Base-by-base conservation (phyloP, 2,797 vertebrate genomes). In the Enteromius unitaeniatus region DNA sequence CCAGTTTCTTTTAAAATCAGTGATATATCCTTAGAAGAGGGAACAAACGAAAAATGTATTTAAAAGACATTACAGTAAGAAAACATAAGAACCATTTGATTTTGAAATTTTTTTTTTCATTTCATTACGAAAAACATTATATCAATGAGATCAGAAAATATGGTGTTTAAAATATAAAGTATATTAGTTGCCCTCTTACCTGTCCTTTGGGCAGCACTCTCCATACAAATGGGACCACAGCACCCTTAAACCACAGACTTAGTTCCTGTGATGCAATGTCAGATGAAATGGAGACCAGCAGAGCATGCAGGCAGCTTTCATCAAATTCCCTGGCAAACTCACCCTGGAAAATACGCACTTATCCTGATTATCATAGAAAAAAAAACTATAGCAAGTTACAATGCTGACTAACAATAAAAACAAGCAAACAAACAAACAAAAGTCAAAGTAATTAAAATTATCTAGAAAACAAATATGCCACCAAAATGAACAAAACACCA, bases 171-270 rank as follows among this genome's bases (percentile, higher is more conserved):
- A 23, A 34, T 34, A 76, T 6, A 69, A 21, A 3, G 23, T 42
- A 10, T 19, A 79, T 74, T 6, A 0, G 10, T 7, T 26, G 37
- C 8, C 8, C 49, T 74, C 87, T 86, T 88, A 99, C 98, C 95
- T 97, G 96, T 90, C 96, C 97, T 67, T 92, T 89, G n/a, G 97
- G 98, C 2, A 98, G 89, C 76, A 86, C 91, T 79, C 89, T 95
- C 89, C 95, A 96, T 37, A 97, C 90, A 85, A 98, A 99, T 1
- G 98, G 97, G 79, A 98, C 94, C 85, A 99, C 90, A 4, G 96
- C 94, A 1, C 93, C 96, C 93, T 94, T 96, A 79, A 99, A 94
- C 98, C 98, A 99, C 1, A 91, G 93, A 79, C 96, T 96, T 1
- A 99, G 93, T 17, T 95, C 94, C 87, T 92, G 91, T 78, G 96